Percentiles rank a stretch among this genome's conserved stretches.
These are phyloP conservation scores for Chrysaora quinquecirrha DNA, from an alignment of 30 jellyfish, hydroid and myxozoan genomes.

Conservation along the genomic window DNA sequence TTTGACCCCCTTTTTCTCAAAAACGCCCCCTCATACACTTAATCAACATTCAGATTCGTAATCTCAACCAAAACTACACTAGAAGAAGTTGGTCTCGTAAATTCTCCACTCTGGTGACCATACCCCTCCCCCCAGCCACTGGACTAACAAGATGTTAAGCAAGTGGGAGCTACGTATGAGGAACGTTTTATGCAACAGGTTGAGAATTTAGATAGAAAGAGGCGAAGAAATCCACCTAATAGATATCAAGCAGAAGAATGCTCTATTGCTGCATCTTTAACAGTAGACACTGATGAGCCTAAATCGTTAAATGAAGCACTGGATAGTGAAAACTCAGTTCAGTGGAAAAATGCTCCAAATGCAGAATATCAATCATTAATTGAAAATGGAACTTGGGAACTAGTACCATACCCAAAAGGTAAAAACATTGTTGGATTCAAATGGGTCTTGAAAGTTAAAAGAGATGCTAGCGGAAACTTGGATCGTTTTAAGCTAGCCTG, in stretches of 20 bases:
- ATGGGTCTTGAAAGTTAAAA: too few relatives aligned
- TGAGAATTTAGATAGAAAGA: constrained; percentile 30
- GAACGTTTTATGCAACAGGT: constrained; percentile 52
- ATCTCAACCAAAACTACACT: too few relatives aligned
- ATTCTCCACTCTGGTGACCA: background rate
- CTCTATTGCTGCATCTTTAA: constrained; percentile 12
- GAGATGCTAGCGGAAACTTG: too few relatives aligned
- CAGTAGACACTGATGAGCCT: constrained; percentile 49
- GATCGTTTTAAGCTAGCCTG: too few relatives aligned
- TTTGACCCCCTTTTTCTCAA: too few relatives aligned
- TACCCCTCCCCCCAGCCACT: background rate
- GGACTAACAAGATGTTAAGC: constrained; percentile 16
- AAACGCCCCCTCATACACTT: too few relatives aligned
- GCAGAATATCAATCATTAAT: constrained; percentile 33
- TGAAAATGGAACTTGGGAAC: constrained; percentile 57
- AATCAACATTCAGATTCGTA: too few relatives aligned
- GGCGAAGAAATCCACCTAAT: constrained; percentile 38
- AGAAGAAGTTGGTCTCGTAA: too few relatives aligned
- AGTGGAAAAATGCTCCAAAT: constrained; percentile 48
- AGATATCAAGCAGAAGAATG: constrained; percentile 21
- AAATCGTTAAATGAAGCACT: constrained; percentile 15
- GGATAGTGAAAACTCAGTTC: constrained; percentile 28
- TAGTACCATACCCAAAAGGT: constrained; percentile 40
- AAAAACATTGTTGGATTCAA: too few relatives aligned
- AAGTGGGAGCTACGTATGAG: constrained; percentile 66